A percentile compares a stretch with the other conserved stretches of the same genome.
Conservation (phyloP, 2,888 invertebrate species). For the Phortica magna region DNA sequence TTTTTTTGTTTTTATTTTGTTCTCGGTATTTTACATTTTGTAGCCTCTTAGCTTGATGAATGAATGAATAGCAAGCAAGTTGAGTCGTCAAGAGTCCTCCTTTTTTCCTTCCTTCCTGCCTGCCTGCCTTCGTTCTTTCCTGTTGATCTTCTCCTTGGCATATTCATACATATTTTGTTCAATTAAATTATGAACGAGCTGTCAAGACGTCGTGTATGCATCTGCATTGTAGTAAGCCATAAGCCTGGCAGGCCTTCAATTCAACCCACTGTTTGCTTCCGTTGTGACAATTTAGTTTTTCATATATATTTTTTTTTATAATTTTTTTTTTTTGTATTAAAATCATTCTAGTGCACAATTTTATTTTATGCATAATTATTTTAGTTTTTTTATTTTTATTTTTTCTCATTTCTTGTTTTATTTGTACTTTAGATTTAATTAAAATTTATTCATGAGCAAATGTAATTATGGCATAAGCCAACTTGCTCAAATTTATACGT, state of each 20-base stretch:
- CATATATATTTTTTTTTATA: constrained; percentile 26
- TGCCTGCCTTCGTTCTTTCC: not conserved
- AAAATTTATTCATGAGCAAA: constrained; percentile 72
- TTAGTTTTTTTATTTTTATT: constrained; percentile 22
- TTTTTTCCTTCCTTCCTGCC: not conserved
- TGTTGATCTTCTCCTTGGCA: constrained; percentile 16
- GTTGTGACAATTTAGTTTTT: constrained; percentile 39
- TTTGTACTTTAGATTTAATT: constrained; percentile 54
- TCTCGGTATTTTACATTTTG: constrained; percentile 27
- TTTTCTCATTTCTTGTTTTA: constrained; percentile 35
- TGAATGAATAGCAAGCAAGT: constrained; percentile 3
- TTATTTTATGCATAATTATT: not conserved
- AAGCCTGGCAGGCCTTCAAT: not conserved
- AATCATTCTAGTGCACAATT: constrained; percentile 20
- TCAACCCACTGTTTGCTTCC: not conserved
- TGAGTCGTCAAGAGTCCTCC: not conserved
- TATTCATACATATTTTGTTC: constrained; percentile 34
- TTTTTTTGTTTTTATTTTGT: constrained; percentile 2
- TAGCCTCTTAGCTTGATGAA: constrained; percentile 19
- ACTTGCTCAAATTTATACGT: not conserved
- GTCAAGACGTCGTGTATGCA: not conserved
- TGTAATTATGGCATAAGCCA: constrained; percentile 64
- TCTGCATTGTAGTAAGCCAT: not conserved
- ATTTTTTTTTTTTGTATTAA: constrained; percentile 27
- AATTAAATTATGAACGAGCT: constrained; percentile 45